These are phyloP conservation scores for Synergus itoensis DNA, from an alignment of 2,888 invertebrate species.

Conservation along the genomic window DNA sequence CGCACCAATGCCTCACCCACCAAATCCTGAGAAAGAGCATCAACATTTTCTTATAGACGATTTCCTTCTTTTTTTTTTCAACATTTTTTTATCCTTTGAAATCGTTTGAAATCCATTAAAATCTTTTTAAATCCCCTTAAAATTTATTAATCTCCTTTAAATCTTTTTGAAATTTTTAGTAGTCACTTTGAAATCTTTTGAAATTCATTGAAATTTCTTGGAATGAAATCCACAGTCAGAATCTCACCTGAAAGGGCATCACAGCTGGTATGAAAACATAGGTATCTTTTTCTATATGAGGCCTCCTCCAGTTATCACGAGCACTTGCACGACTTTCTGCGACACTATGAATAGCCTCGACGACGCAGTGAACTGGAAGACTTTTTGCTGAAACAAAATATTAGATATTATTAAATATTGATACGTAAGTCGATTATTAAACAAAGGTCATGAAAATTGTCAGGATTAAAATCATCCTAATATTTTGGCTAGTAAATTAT, in stretches of 20 bases:
- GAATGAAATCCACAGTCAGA: background rate
- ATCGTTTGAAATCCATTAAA: too few species aligned
- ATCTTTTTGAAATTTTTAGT: too few species aligned
- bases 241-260: slow-evolving; percentile 86
- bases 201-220: background rate
- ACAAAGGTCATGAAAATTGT: too few species aligned
- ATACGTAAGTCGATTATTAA: too few species aligned
- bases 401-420: too few species aligned
- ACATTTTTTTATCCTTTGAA: too few species aligned
- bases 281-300: slow-evolving; percentile 93
- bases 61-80: background rate
- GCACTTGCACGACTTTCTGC: slow-evolving; percentile 82
- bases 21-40: slow-evolving; percentile 82
- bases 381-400: slow-evolving; percentile 90
- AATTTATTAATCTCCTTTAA: too few species aligned
- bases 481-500: too few species aligned
- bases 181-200: too few species aligned
- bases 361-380: slow-evolving; percentile 96
- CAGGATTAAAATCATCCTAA: too few species aligned
- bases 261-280: slow-evolving; percentile 96
- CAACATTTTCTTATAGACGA: background rate
- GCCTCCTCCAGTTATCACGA: slow-evolving; percentile 83
- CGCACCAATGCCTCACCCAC: slow-evolving; percentile 94
- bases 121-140: too few species aligned
- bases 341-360: slow-evolving; percentile 89